phyloP scores from a whole-genome alignment of 2,797 vertebrate genomes.

The Adrianichthys oophorus region DNA sequence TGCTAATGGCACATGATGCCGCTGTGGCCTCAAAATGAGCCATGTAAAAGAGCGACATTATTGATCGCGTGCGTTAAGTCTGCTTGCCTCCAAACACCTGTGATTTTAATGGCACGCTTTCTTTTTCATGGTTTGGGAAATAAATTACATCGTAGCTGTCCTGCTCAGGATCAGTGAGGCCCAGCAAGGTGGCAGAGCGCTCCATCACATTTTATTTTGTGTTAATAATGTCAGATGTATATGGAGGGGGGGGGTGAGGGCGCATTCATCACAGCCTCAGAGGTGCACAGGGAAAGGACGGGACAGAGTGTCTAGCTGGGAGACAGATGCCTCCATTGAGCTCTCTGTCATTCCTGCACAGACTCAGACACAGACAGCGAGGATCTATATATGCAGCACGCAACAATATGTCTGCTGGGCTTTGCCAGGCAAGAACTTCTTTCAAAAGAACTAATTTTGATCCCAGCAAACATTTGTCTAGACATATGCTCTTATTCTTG shows the following conservation, averaged over 20 bases:
- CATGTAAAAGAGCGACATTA: constrained; percentile 78
- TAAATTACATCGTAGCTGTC: constrained; percentile 69
- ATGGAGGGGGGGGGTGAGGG: constrained; percentile 44
- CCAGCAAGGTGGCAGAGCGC: constrained; percentile 50
- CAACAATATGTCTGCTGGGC: constrained; percentile 69
- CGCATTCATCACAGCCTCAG: constrained; percentile 69
- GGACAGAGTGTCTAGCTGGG: constrained; percentile 59
- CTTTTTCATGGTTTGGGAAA: constrained; percentile 73
- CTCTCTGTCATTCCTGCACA: constrained; percentile 75
- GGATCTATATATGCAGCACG: constrained; percentile 76
- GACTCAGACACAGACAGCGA: constrained; percentile 62
- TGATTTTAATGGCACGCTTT: constrained; percentile 78
- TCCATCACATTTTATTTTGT: constrained; percentile 81
- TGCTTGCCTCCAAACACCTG: constrained; percentile 75
- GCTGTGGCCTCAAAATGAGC: constrained; percentile 70
- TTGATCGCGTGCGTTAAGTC: constrained; percentile 69
- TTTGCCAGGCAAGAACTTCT: constrained; percentile 59
- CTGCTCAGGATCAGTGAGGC: constrained; percentile 34
- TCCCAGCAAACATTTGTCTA: constrained; percentile 68
- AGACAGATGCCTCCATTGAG: constrained; percentile 75
- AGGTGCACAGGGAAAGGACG: constrained; percentile 53
- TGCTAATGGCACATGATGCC: constrained; percentile 76
- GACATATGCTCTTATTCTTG: constrained; percentile 72
- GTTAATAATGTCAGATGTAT: constrained; percentile 77
- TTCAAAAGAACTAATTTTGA: constrained; percentile 70